Evolutionary conservation across 2,797 vertebrate genomes (phyloP), one percentile per base, ranked within the genome.

Genomic region (Odontamblyopus rebecca): DNA sequence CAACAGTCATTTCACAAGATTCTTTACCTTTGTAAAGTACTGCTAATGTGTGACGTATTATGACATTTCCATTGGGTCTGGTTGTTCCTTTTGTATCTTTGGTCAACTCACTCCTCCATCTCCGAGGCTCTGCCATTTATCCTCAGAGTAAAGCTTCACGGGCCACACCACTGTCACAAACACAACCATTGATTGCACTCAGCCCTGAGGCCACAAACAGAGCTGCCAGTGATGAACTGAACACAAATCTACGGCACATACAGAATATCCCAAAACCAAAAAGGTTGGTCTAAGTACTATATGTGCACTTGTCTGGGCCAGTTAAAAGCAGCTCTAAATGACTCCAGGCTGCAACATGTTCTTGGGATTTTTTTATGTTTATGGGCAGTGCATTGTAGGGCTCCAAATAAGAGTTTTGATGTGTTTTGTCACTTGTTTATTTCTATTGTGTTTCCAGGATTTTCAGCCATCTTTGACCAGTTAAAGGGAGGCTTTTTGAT

Each of bases 161-260:
- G 12, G 32, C 27, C 29, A 59, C 26, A 2, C 4, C 26, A 19
- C 41, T 65, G 63, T 50, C 63, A 50, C 41, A 16, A 69, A 54
- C 70, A 72, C 50, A 26, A 27, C 38, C 75, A 71, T 78, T 70
- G 59, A 2, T 69, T 71, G 61, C 5, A 38, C 48, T 60, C 48
- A 53, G 41, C 59, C 59, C 61, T 0, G 5, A 57, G 59, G 51
- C 35, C 27, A 61, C 4, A 32, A 6, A 50, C 66, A 50, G 32
- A 54, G 41, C 41, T 44, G 41, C 44, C 9, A 12, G 2, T 35
- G 70, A 68, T 27, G 16, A 48, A 44, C 74, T 68, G 68, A 67
- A 51, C 26, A 29, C 9, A 27, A 35, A 54, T 6, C 2, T 71
- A 32, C 23, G 59, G 29, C 18, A 7, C 19, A 69, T 12, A 19